These are phyloP conservation scores for Tenthredo distinguenda DNA, from an alignment of 2,888 invertebrate genomes.

Conservation along the genomic window DNA sequence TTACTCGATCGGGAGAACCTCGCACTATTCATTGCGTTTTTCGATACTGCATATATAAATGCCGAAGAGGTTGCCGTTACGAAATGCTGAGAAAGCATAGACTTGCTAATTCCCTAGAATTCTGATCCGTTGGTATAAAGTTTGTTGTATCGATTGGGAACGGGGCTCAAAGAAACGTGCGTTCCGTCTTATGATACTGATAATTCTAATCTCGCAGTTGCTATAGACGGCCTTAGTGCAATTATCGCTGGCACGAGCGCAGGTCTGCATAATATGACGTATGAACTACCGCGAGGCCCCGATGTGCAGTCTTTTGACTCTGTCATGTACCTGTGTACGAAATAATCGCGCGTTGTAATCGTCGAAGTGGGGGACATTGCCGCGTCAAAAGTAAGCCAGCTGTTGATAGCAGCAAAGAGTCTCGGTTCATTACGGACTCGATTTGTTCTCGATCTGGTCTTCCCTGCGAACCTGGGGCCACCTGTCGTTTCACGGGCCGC, in stretches of 20 bases:
- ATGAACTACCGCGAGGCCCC: neutral
- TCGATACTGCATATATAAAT: neutral
- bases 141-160: neutral
- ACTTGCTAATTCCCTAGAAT: neutral
- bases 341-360: conserved; percentile 4
- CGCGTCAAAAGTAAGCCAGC: conserved; percentile 29
- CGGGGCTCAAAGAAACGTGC: neutral
- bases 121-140: neutral
- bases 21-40: neutral
- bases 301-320: conserved; percentile 17
- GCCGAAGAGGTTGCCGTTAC: neutral
- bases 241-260: neutral
- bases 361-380: neutral
- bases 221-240: neutral
- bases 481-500: neutral
- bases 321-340: neutral
- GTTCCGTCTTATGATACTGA: neutral
- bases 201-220: neutral
- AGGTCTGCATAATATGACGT: neutral
- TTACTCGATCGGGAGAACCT: neutral
- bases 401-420: conserved; percentile 39
- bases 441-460: conserved; percentile 31
- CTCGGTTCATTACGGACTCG: conserved; percentile 40
- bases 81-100: neutral
- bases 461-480: neutral